Percentiles rank a stretch among this genome's conserved stretches.
Evolutionary conservation across 2,113 vertebrate species (phyloP).

Genomic region (Macroglossus sobrinus): DNA sequence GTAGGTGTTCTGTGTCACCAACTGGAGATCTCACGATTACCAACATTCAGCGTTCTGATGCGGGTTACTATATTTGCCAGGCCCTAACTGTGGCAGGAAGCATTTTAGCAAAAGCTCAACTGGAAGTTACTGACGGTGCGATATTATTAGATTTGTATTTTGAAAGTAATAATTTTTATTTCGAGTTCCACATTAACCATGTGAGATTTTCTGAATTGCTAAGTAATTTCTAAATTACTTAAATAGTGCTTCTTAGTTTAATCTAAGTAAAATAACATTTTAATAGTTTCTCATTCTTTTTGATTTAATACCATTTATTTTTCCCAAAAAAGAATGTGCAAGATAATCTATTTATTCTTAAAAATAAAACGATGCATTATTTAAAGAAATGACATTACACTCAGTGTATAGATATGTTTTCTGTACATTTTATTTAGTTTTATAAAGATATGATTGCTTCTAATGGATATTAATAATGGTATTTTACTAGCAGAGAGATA

Average conservation of each 20-base stretch:
- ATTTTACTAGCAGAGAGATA: background rate
- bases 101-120: slow-evolving; percentile 98
- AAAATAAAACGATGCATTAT: background rate
- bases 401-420: background rate
- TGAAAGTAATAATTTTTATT: background rate
- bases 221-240: too few relatives aligned
- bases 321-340: background rate
- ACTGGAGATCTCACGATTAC: slow-evolving; percentile 95
- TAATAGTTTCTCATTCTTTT: background rate
- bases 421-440: background rate
- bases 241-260: background rate
- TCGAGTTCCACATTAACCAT: background rate
- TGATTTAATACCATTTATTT: background rate
- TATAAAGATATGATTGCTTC: slow-evolving; percentile 2
- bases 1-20: slow-evolving; percentile 94
- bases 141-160: slow-evolving; percentile 24
- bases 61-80: slow-evolving; percentile 98
- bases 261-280: background rate
- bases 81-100: slow-evolving; percentile 98
- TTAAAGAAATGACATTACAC: background rate
- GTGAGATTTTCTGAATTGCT: background rate
- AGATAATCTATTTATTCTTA: background rate
- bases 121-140: slow-evolving; percentile 99
- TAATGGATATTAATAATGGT: slow-evolving; percentile 8
- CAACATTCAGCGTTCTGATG: slow-evolving; percentile 93